These are phyloP conservation scores for Ceyx margarethae DNA, from an alignment of 2,113 vertebrate genomes.

Conservation along the genomic window DNA sequence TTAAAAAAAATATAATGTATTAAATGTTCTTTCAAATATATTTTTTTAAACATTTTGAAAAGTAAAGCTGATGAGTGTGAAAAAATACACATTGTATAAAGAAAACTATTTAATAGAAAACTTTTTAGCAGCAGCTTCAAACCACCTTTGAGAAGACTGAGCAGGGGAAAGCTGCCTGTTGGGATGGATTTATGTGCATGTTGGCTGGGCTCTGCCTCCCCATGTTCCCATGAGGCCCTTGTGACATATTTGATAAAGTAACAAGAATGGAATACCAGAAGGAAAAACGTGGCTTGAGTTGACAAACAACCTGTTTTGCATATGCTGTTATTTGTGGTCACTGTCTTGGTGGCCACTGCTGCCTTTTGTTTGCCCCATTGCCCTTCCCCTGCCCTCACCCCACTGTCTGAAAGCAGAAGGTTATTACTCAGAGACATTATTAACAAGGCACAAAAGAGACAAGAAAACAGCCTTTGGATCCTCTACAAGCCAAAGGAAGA, in stretches of 20 bases:
- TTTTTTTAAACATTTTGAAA: background rate
- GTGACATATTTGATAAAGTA: background rate
- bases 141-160: background rate
- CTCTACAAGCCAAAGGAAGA: background rate
- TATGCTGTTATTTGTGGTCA: background rate
- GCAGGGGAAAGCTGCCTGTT: background rate
- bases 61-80: background rate
- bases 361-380: rapidly evolving
- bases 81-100: background rate
- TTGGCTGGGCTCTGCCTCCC: background rate
- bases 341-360: background rate
- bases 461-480: background rate
- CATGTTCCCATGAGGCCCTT: background rate
- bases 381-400: background rate
- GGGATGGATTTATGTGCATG: background rate
- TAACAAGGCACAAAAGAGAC: background rate
- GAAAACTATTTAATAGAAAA: background rate
- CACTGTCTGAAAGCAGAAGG: background rate
- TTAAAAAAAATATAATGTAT: background rate
- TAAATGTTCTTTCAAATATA: background rate
- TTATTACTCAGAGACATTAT: background rate
- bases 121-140: rapidly evolving
- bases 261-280: background rate
- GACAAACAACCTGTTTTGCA: background rate
- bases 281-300: background rate